Percentiles rank a stretch among this genome's conserved stretches.
phyloP scores from a whole-genome alignment of 2,888 invertebrate species.

The Drosophila diplacantha region DNA sequence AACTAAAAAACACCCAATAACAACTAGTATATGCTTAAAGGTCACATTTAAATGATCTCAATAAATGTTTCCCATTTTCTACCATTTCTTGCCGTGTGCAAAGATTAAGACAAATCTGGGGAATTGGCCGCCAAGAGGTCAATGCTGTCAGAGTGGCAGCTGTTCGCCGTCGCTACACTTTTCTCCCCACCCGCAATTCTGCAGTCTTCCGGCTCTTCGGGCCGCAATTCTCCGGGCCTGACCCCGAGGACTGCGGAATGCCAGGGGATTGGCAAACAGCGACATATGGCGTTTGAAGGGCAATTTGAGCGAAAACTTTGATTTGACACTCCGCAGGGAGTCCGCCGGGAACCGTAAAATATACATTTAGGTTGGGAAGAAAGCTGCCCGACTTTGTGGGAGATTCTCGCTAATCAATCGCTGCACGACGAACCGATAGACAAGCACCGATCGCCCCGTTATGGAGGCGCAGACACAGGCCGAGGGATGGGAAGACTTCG shows the following conservation, averaged over 20 bases:
- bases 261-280: conserved; percentile 6
- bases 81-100: background rate
- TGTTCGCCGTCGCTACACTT: conserved; percentile 20
- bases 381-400: conserved; percentile 42
- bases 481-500: conserved; percentile 26
- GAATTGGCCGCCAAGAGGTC: conserved; percentile 59
- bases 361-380: background rate
- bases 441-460: conserved; percentile 15
- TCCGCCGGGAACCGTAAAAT: conserved; percentile 4
- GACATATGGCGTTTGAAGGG: conserved; percentile 18
- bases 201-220: conserved; percentile 4
- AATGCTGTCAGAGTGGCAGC: conserved; percentile 55
- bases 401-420: conserved; percentile 55
- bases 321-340: conserved; percentile 10
- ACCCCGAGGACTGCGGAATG: conserved; percentile 7
- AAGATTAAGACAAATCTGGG: conserved; percentile 22
- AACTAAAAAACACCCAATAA: too few relatives aligned
- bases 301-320: conserved; percentile 6
- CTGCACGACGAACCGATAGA: conserved; percentile 66
- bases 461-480: conserved; percentile 11
- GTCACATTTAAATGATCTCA: background rate
- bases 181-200: conserved; percentile 23
- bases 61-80: background rate
- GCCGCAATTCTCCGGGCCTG: conserved; percentile 5
- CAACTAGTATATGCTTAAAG: too few relatives aligned